These are phyloP conservation scores for Phortica variegata DNA, from an alignment of 1,140 invertebrate genomes.

Conservation along the genomic window DNA sequence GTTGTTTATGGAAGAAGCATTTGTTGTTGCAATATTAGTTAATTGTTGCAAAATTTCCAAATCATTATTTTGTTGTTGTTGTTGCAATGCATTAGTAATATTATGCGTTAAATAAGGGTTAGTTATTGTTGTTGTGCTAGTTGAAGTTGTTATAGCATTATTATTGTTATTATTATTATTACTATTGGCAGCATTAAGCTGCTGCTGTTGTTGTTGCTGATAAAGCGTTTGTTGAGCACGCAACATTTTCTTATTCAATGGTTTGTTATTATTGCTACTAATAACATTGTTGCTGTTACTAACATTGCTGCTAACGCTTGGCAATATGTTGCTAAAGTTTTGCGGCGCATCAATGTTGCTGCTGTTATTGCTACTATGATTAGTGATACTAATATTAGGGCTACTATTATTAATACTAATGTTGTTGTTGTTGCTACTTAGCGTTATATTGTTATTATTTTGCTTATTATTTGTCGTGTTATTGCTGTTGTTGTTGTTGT, in stretches of 20 bases:
- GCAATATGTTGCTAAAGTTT: constrained; percentile 1
- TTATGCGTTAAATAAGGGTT: not conserved
- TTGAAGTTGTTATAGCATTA: constrained; percentile 27
- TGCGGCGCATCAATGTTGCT: constrained; percentile 12
- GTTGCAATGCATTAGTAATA: constrained; percentile 9
- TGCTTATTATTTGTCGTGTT: constrained; percentile 1
- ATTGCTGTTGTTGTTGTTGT: constrained; percentile 12
- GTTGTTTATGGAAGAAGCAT: constrained; percentile 27
- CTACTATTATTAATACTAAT: too few relatives aligned
- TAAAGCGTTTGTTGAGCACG: constrained; percentile 44
- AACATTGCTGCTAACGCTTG: too few relatives aligned
- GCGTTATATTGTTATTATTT: not conserved
- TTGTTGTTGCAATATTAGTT: constrained; percentile 35
- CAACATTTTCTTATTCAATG: constrained; percentile 52
- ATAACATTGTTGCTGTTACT: constrained; percentile 6
- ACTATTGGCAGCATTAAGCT: constrained; percentile 16
- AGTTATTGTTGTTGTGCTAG: constrained; percentile 22
- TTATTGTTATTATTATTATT: constrained; percentile 6
- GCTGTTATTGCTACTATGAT: not conserved
- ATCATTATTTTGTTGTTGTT: constrained; percentile 40
- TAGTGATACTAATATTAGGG: too few relatives aligned
- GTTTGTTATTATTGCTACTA: constrained; percentile 30
- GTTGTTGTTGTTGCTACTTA: not conserved
- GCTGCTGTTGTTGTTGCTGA: constrained; percentile 42
- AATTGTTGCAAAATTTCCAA: constrained; percentile 46